A percentile compares a stretch with the other conserved stretches of the same genome.
phyloP scores from a whole-genome alignment of 37 sponge, comb jelly and placozoan genomes.

The Oscarella lobularis region DNA sequence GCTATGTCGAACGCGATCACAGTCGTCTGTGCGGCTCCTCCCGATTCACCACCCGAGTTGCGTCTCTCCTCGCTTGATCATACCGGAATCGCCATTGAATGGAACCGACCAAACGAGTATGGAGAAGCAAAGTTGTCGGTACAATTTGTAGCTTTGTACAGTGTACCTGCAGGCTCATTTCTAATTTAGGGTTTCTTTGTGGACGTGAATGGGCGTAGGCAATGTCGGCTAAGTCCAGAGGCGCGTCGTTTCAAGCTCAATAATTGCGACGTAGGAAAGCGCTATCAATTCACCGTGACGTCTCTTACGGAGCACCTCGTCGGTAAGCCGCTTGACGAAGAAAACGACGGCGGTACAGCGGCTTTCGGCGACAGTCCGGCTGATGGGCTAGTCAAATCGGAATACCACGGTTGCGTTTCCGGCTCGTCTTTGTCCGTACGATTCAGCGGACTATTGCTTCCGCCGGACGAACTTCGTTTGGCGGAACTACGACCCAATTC shows the following conservation, averaged over 20 bases:
- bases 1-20: background rate
- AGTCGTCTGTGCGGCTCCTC: background rate
- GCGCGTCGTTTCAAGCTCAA: background rate
- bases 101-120: background rate
- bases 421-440: background rate
- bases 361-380: background rate
- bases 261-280: background rate
- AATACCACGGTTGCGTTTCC: background rate
- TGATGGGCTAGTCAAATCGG: background rate
- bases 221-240: background rate
- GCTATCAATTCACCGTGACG: background rate
- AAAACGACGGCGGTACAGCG: background rate
- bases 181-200: background rate
- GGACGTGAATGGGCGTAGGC: background rate
- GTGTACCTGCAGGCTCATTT: no score
- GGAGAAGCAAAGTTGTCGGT: slow-evolving; percentile 1
- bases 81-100: background rate
- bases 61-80: background rate
- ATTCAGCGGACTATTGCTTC: background rate
- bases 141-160: background rate
- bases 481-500: background rate
- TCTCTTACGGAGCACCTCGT: background rate
- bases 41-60: background rate
- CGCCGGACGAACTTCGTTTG: background rate
- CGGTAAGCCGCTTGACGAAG: background rate